These are phyloP conservation scores for Oncorhynchus clarkii DNA, from an alignment of 2,113 vertebrate species.

Conservation along the genomic window DNA sequence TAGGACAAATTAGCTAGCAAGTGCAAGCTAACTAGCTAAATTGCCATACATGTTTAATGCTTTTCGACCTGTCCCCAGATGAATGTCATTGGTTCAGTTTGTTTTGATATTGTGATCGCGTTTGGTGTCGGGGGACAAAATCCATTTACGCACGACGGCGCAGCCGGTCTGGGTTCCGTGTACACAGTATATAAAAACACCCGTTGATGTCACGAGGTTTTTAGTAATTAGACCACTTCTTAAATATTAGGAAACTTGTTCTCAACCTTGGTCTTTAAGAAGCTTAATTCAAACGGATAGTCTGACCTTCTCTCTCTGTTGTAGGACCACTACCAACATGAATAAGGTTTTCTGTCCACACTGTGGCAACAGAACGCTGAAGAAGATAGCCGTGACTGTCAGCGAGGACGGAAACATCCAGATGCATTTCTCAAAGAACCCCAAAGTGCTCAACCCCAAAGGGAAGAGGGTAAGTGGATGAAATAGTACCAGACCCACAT, in stretches of 20 bases:
- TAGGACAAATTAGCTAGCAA: too few relatives aligned
- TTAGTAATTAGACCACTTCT: neutral
- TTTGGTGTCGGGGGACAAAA: too few relatives aligned
- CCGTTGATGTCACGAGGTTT: neutral
- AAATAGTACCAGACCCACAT: conserved; percentile 48
- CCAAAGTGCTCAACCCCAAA: conserved; percentile 87
- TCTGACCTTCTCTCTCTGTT: too few relatives aligned
- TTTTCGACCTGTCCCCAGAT: too few relatives aligned
- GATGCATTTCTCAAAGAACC: conserved; percentile 94
- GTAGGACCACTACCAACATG: conserved; percentile 78
- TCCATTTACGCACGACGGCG: too few relatives aligned
- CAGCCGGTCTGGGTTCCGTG: too few relatives aligned
- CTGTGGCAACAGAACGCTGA: conserved; percentile 91
- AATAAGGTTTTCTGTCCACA: conserved; percentile 84
- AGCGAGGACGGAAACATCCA: conserved; percentile 70
- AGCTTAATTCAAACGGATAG: too few relatives aligned
- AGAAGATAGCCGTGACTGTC: conserved; percentile 87
- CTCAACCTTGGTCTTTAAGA: too few relatives aligned
- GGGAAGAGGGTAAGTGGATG: conserved; percentile 82
- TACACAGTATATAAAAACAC: neutral
- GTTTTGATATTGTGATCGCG: too few relatives aligned
- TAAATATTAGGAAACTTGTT: neutral
- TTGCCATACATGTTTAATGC: too few relatives aligned
- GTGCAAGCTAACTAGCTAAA: too few relatives aligned
- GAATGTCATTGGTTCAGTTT: too few relatives aligned